Conservation (phyloP, 2,113 vertebrate genomes). For the Ovis aries region DNA sequence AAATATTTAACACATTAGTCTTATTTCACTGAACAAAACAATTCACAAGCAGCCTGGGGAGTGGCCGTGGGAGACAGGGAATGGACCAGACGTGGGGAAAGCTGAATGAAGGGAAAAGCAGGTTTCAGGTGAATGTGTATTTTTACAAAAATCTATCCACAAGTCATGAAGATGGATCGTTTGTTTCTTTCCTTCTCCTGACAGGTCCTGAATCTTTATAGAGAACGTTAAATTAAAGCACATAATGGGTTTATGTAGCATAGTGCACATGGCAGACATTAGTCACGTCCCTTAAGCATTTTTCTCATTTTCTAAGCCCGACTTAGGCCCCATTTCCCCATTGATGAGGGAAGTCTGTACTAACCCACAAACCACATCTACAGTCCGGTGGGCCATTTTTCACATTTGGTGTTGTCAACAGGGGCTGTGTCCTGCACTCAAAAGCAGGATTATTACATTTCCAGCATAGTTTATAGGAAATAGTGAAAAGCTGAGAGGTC, state of each 20-base stretch:
- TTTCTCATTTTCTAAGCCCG: constrained; percentile 59
- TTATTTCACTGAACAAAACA: constrained; percentile 43
- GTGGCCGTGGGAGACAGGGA: not conserved
- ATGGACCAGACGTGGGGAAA: not conserved
- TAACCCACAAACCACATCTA: constrained; percentile 36
- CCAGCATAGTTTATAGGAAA: constrained; percentile 24
- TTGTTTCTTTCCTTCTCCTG: constrained; percentile 63
- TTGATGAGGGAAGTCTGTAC: constrained; percentile 47
- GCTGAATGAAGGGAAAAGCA: constrained; percentile 25
- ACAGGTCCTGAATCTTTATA: constrained; percentile 67
- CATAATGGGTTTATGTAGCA: constrained; percentile 67
- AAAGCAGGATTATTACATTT: constrained; percentile 18
- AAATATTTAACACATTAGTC: constrained; percentile 76
- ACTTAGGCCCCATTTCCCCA: constrained; percentile 42
- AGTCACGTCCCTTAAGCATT: constrained; percentile 60
- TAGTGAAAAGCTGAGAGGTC: constrained; percentile 47
- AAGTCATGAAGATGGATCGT: constrained; percentile 51
- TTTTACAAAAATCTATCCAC: constrained; percentile 53
- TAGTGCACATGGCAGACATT: constrained; percentile 18
- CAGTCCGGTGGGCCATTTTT: constrained; percentile 31
- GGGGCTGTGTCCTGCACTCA: not conserved
- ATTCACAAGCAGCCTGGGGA: not conserved
- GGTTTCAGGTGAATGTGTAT: constrained; percentile 34
- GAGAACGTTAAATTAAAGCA: constrained; percentile 68
- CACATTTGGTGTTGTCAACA: constrained; percentile 14